A percentile compares a stretch with the other conserved stretches of the same genome.
Conservation (phyloP, 2,888 invertebrate genomes). For the Sphaerophoria taeniata region DNA sequence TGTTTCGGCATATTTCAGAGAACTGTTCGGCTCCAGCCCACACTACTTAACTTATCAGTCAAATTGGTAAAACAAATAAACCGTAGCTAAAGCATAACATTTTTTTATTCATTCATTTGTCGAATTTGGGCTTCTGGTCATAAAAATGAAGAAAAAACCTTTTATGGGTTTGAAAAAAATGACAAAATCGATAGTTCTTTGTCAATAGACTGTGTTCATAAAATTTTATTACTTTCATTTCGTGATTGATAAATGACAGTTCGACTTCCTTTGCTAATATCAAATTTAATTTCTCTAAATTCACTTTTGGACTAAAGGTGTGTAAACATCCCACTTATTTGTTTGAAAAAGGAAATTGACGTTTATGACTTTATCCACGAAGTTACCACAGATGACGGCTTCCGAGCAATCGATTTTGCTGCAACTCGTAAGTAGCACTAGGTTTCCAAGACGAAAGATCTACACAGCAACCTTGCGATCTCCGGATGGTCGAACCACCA, state of each 20-base stretch:
- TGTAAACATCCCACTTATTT: no score
- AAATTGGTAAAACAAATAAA: conserved; percentile 35
- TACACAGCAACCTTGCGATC: no score
- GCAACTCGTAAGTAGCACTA: no score
- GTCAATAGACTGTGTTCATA: background rate
- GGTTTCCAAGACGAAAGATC: no score
- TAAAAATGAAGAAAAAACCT: background rate
- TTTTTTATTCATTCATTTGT: background rate
- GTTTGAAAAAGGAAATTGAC: no score
- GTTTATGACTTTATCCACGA: no score
- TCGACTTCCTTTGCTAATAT: background rate
- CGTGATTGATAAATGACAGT: background rate
- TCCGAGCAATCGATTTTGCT: no score
- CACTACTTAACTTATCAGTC: conserved; percentile 35
- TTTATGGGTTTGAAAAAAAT: conserved; percentile 13
- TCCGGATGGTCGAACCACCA: no score
- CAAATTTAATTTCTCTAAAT: background rate
- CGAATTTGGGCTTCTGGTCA: conserved; percentile 28
- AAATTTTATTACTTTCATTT: conserved; percentile 16
- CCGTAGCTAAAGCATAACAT: conserved; percentile 13
- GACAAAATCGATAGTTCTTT: background rate
- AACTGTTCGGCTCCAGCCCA: conserved; percentile 21
- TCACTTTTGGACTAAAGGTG: background rate
- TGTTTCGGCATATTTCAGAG: conserved; percentile 36
- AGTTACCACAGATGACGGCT: no score